Conservation (phyloP, 1,140 invertebrate species). For the Drosophila takahashii region DNA sequence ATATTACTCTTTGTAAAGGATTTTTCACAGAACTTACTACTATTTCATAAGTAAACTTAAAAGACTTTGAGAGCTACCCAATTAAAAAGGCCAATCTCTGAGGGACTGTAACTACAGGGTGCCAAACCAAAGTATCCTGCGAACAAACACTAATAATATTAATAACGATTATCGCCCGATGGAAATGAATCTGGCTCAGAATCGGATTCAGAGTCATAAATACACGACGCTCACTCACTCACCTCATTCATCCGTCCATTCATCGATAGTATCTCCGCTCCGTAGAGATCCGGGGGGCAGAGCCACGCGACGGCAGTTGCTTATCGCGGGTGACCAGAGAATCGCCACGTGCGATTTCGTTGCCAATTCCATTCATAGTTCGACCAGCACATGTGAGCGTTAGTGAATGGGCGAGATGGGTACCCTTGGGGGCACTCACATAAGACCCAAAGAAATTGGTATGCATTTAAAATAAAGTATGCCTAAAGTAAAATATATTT, state of each 20-base stretch:
- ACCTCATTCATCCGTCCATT: slow-evolving; percentile 28
- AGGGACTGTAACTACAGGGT: neutral
- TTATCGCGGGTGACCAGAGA: slow-evolving; percentile 82
- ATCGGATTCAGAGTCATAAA: slow-evolving; percentile 73
- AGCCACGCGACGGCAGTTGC: slow-evolving; percentile 74
- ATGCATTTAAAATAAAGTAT: too few relatives aligned
- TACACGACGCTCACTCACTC: slow-evolving; percentile 41
- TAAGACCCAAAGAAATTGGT: neutral
- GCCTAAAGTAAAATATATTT: too few relatives aligned
- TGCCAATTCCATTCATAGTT: slow-evolving; percentile 62
- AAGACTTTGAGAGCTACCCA: too few relatives aligned
- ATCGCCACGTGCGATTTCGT: slow-evolving; percentile 71
- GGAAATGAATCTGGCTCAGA: slow-evolving; percentile 40
- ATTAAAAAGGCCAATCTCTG: neutral
- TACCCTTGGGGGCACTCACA: neutral
- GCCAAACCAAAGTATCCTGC: neutral
- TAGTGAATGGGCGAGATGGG: neutral
- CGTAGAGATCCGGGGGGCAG: slow-evolving; percentile 8
- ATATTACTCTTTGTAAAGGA: neutral
- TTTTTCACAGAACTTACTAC: slow-evolving; percentile 25
- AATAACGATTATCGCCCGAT: slow-evolving; percentile 70
- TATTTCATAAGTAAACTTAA: too few relatives aligned
- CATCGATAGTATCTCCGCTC: slow-evolving; percentile 53
- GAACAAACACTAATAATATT: slow-evolving; percentile 77
- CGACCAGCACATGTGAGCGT: slow-evolving; percentile 46